These are phyloP conservation scores for Cheilosia urbana DNA, from an alignment of 2,888 invertebrate species.

Conservation along the genomic window DNA sequence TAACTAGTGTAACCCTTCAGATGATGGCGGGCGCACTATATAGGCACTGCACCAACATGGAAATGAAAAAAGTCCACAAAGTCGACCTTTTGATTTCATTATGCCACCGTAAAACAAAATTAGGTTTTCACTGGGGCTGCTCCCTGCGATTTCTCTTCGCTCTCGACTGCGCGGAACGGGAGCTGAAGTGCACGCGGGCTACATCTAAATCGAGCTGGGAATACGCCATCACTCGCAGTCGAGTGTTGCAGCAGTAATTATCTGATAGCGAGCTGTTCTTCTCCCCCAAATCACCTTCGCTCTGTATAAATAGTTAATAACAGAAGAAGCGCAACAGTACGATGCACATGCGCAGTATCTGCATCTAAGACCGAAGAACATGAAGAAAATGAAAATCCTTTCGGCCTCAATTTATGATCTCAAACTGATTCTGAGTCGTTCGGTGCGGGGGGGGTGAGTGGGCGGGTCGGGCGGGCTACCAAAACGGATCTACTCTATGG, in stretches of 20 bases:
- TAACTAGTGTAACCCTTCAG: slow-evolving; percentile 50
- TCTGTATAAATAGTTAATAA: slow-evolving; percentile 44
- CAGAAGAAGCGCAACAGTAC: slow-evolving; percentile 18
- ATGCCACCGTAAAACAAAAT: slow-evolving; percentile 75
- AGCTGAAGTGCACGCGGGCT: background rate
- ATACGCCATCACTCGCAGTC: slow-evolving; percentile 32
- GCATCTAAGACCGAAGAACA: slow-evolving; percentile 36
- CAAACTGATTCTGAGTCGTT: slow-evolving; percentile 46
- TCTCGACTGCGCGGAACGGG: background rate
- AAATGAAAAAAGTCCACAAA: slow-evolving; percentile 58
- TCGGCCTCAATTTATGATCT: slow-evolving; percentile 70
- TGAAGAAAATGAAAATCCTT: slow-evolving; percentile 69
- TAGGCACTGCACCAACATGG: slow-evolving; percentile 47
- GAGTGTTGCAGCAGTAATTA: slow-evolving; percentile 69
- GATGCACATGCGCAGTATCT: background rate
- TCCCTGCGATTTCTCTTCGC: slow-evolving; percentile 66
- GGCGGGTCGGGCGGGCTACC: background rate
- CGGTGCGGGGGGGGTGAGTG: background rate
- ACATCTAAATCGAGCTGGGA: slow-evolving; percentile 63
- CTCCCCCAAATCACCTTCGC: slow-evolving; percentile 25
- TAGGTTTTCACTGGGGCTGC: slow-evolving; percentile 60
- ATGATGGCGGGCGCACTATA: slow-evolving; percentile 24
- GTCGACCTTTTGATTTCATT: slow-evolving; percentile 75
- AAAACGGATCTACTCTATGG: slow-evolving; percentile 25
- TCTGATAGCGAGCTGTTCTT: slow-evolving; percentile 62